phyloP scores from a whole-genome alignment of 2,113 vertebrate genomes.

The Toxotes chatareus region DNA sequence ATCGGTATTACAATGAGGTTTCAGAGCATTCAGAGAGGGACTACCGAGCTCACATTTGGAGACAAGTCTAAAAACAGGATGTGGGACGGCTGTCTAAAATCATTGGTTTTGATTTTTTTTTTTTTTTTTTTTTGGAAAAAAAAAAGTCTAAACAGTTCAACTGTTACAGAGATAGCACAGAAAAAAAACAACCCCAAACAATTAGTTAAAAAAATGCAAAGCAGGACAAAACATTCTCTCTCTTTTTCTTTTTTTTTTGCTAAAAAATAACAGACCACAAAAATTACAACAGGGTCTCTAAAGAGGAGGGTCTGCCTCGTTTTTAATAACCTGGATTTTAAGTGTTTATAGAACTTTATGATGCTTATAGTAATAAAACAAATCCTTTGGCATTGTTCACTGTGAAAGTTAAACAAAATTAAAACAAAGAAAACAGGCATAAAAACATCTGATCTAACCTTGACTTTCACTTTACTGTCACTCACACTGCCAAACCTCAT shows the following conservation, averaged over 20 bases:
- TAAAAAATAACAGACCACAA: slow-evolving; percentile 15
- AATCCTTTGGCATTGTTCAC: slow-evolving; percentile 80
- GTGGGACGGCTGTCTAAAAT: slow-evolving; percentile 24
- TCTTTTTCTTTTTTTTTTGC: slow-evolving; percentile 22
- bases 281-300: slow-evolving; percentile 12
- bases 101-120: slow-evolving; percentile 24
- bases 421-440: slow-evolving; percentile 13
- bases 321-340: slow-evolving; percentile 54
- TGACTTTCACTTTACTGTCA: slow-evolving; percentile 16
- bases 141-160: slow-evolving; percentile 75
- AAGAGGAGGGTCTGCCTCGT: slow-evolving; percentile 30
- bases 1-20: neutral
- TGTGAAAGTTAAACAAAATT: slow-evolving; percentile 53
- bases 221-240: slow-evolving; percentile 24
- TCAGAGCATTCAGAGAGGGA: slow-evolving; percentile 16
- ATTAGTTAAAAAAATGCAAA: slow-evolving; percentile 28
- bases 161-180: slow-evolving; percentile 69
- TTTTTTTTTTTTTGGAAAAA: slow-evolving; percentile 19
- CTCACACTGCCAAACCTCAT: slow-evolving; percentile 15
- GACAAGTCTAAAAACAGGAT: slow-evolving; percentile 26
- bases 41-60: slow-evolving; percentile 17
- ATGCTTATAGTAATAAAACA: slow-evolving; percentile 58
- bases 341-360: slow-evolving; percentile 34
- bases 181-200: slow-evolving; percentile 36
- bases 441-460: slow-evolving; percentile 41